Percentiles rank a stretch among this genome's conserved stretches.
These are phyloP conservation scores for Podarcis raffonei DNA, from an alignment of 2,113 vertebrate genomes.

Conservation along the genomic window DNA sequence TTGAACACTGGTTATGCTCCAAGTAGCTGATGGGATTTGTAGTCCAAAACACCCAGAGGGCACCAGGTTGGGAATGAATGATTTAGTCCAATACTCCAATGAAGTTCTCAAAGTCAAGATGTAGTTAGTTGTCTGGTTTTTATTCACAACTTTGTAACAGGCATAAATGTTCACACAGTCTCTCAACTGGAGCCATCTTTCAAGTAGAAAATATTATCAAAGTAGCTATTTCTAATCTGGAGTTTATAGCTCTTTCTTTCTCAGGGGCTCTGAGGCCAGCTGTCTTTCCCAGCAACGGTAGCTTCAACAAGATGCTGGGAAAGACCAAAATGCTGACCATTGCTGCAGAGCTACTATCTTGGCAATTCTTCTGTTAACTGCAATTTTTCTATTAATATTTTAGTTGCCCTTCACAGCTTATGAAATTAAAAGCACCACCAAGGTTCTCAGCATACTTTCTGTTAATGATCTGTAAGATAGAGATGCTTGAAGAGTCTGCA, in stretches of 20 bases:
- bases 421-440: background rate
- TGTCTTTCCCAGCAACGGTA: background rate
- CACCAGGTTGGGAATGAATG: no score
- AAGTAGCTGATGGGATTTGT: no score
- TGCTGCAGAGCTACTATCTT: background rate
- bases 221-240: background rate
- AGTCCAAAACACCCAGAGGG: no score
- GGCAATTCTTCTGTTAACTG: background rate
- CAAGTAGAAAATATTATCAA: background rate
- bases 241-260: background rate
- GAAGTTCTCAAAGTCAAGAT: background rate
- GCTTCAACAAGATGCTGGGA: no score
- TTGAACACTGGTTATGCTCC: no score
- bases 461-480: background rate
- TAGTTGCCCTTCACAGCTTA: background rate
- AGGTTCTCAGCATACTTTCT: background rate
- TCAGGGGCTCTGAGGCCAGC: background rate
- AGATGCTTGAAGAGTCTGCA: no score
- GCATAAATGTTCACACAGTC: background rate
- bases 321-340: no score
- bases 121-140: background rate
- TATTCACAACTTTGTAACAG: background rate
- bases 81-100: background rate
- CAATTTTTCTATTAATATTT: background rate
- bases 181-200: background rate